A percentile compares a stretch with the other conserved stretches of the same genome.
Conservation (phyloP, 1,140 invertebrate species). For the Danaus plexippus region DNA sequence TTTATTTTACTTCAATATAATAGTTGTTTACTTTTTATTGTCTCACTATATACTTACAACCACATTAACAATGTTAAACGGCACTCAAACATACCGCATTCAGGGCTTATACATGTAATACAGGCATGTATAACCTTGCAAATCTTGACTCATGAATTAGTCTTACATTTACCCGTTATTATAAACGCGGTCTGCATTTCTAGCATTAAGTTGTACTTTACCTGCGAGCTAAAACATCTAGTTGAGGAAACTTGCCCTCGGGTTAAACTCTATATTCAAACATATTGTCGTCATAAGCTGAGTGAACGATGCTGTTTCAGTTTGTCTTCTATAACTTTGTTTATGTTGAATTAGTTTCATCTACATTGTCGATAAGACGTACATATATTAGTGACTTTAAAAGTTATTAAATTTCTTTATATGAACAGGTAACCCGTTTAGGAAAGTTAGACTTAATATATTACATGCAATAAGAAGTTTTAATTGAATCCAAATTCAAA, state of each 20-base stretch:
- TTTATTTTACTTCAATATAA: too few relatives aligned
- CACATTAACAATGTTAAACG: too few relatives aligned
- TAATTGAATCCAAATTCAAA: constrained; percentile 15
- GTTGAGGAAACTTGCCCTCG: constrained; percentile 25
- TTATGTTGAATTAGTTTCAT: constrained; percentile 8
- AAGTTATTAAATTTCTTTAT: background rate
- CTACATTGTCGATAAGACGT: background rate
- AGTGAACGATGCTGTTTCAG: constrained; percentile 26
- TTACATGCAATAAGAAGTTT: constrained; percentile 1
- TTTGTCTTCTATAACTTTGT: constrained; percentile 35
- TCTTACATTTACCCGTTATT: too few relatives aligned
- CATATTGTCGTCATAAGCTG: constrained; percentile 37
- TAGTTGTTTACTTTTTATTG: too few relatives aligned
- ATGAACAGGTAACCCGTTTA: constrained; percentile 2
- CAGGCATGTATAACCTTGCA: too few relatives aligned
- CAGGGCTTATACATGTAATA: too few relatives aligned
- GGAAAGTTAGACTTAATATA: constrained; percentile 4
- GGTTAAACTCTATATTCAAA: constrained; percentile 26
- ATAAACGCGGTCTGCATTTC: background rate
- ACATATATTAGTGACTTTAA: background rate
- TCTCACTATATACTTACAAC: too few relatives aligned
- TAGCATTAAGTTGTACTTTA: constrained; percentile 21
- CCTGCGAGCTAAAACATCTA: constrained; percentile 25
- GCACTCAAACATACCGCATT: too few relatives aligned
- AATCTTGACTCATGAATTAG: too few relatives aligned